phyloP scores from a whole-genome alignment of 2,797 vertebrate genomes.

The Allobates femoralis region DNA sequence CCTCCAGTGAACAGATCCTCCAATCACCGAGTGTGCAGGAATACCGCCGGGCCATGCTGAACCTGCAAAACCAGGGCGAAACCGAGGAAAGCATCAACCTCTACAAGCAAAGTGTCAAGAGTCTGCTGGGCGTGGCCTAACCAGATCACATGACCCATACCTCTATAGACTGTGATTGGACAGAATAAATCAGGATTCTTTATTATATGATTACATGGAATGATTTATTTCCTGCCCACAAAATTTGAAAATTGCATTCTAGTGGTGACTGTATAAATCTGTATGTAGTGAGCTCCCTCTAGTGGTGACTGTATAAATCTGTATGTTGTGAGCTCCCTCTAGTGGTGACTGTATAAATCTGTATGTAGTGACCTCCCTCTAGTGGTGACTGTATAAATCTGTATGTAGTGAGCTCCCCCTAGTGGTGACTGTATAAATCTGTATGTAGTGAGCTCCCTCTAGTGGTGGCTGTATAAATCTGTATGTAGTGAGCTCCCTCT shows the following conservation, averaged over 20 bases:
- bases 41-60: slow-evolving; percentile 81
- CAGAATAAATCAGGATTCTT: slow-evolving; percentile 1
- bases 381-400: too few species aligned
- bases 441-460: too few species aligned
- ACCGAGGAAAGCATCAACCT: slow-evolving; percentile 78
- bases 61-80: slow-evolving; percentile 88
- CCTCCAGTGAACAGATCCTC: slow-evolving; percentile 79
- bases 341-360: not conserved
- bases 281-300: too few species aligned
- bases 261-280: not conserved
- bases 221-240: not conserved
- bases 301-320: not conserved
- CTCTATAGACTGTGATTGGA: not conserved
- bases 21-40: slow-evolving; percentile 77
- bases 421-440: too few species aligned
- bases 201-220: not conserved
- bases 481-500: too few species aligned
- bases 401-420: too few species aligned
- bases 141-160: not conserved
- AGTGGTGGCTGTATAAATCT: too few species aligned
- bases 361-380: too few species aligned
- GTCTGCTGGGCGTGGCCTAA: slow-evolving; percentile 33
- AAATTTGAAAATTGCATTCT: not conserved
- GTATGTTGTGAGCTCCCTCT: too few species aligned
- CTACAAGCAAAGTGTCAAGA: slow-evolving; percentile 88